These are phyloP conservation scores for Thysanoteuthis rhombus DNA, from an alignment of 2,888 invertebrate species.

Conservation along the genomic window DNA sequence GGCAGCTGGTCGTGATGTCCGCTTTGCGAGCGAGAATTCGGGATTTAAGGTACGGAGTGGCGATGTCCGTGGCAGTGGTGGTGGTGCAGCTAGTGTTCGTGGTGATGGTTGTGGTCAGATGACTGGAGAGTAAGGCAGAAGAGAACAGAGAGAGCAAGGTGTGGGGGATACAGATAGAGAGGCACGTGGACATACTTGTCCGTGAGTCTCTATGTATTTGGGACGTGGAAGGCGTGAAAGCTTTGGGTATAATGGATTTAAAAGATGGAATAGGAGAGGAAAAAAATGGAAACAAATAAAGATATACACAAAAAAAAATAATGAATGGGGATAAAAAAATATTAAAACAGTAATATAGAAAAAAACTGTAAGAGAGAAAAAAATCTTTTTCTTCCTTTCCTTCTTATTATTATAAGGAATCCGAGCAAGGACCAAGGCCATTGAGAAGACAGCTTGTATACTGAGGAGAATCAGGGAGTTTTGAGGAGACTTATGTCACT, in stretches of 20 bases:
- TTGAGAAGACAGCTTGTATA: too few relatives aligned
- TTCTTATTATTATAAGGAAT: too few relatives aligned
- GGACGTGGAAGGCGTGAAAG: neutral
- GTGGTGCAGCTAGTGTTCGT: neutral
- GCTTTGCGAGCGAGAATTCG: neutral
- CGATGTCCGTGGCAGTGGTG: too few relatives aligned
- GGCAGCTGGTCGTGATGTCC: neutral
- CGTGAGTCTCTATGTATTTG: neutral
- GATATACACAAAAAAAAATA: too few relatives aligned
- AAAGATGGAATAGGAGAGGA: neutral
- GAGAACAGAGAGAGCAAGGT: neutral
- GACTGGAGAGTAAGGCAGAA: too few relatives aligned
- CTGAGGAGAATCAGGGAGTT: too few relatives aligned
- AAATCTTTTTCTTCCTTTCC: too few relatives aligned
- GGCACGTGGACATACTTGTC: neutral
- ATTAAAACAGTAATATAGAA: too few relatives aligned
- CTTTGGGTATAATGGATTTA: neutral
- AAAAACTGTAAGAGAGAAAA: too few relatives aligned
- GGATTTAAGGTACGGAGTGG: neutral
- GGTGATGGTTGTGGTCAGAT: too few relatives aligned
- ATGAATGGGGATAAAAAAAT: neutral
- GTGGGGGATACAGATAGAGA: neutral
- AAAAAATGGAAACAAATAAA: neutral
- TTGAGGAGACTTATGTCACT: too few relatives aligned
- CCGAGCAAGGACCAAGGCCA: too few relatives aligned